phyloP scores from a whole-genome alignment of 2,888 invertebrate species.

The Elmis aenea region DNA sequence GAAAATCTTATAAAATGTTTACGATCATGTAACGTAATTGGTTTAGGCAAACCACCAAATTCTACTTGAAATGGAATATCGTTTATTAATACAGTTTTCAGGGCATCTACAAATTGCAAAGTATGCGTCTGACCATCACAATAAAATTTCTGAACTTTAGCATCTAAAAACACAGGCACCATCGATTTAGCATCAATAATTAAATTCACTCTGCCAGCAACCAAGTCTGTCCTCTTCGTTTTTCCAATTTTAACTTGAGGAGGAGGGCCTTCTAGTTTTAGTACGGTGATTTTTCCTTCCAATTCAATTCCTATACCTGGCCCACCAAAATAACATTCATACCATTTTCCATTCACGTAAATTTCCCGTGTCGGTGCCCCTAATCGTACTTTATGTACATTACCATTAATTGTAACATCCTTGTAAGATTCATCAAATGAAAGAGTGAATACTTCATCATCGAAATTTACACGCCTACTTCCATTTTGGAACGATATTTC shows the following conservation, averaged over 20 bases:
- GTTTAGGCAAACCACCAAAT: constrained; percentile 79
- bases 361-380: constrained; percentile 91
- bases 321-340: constrained; percentile 90
- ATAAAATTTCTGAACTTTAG: constrained; percentile 74
- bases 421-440: constrained; percentile 65
- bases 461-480: constrained; percentile 66
- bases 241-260: constrained; percentile 91
- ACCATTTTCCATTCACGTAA: constrained; percentile 82
- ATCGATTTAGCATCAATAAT: constrained; percentile 76
- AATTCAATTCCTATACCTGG: constrained; percentile 77
- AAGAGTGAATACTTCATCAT: constrained; percentile 63
- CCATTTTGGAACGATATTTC: constrained; percentile 84
- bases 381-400: constrained; percentile 72
- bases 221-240: constrained; percentile 70
- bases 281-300: constrained; percentile 67
- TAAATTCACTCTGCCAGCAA: constrained; percentile 78
- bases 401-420: constrained; percentile 68
- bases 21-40: constrained; percentile 66
- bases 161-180: constrained; percentile 77
- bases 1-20: constrained; percentile 80
- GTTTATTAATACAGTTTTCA: constrained; percentile 73
- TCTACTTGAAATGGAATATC: constrained; percentile 73
- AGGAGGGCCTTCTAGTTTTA: constrained; percentile 84
- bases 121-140: constrained; percentile 68
- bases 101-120: constrained; percentile 73